Evolutionary conservation across 2,888 invertebrate species (phyloP).

Genomic region (Eristalis intricaria): DNA sequence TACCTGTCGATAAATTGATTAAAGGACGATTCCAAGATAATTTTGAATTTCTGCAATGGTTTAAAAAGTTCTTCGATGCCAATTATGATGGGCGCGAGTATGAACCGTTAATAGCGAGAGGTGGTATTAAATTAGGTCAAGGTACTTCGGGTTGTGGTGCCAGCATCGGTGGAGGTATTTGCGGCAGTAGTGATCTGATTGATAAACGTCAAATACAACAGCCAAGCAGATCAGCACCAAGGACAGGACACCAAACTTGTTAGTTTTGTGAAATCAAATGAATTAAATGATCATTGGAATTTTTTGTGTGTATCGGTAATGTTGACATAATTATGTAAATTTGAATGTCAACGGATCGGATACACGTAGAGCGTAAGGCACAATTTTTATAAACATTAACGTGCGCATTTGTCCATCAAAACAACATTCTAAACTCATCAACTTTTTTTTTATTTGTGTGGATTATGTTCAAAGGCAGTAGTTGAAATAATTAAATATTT

Average conservation of each 20-base stretch:
- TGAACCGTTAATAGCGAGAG: slow-evolving; percentile 94
- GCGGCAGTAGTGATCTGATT: slow-evolving; percentile 78
- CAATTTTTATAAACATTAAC: slow-evolving; percentile 45
- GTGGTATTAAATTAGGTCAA: slow-evolving; percentile 90
- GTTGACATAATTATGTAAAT: background rate
- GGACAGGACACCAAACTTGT: slow-evolving; percentile 72
- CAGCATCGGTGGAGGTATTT: slow-evolving; percentile 85
- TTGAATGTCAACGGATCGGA: background rate
- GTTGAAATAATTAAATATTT: background rate
- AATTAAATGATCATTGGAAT: slow-evolving; percentile 7
- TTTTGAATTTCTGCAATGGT: slow-evolving; percentile 99
- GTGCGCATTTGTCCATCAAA: background rate
- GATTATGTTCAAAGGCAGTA: background rate
- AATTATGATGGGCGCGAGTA: slow-evolving; percentile 99
- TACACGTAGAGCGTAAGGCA: slow-evolving; percentile 53
- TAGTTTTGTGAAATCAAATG: slow-evolving; percentile 61
- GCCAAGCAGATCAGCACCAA: slow-evolving; percentile 74
- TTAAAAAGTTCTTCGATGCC: slow-evolving; percentile 99
- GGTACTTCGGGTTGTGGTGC: slow-evolving; percentile 82
- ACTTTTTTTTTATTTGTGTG: background rate
- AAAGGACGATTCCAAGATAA: slow-evolving; percentile 99
- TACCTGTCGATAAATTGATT: slow-evolving; percentile 99
- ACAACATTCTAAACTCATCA: background rate
- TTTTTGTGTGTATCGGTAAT: slow-evolving; percentile 5
- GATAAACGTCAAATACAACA: slow-evolving; percentile 79